phyloP scores from a whole-genome alignment of 30 jellyfish, hydroid and myxozoan genomes.

The Morbakka virulenta region DNA sequence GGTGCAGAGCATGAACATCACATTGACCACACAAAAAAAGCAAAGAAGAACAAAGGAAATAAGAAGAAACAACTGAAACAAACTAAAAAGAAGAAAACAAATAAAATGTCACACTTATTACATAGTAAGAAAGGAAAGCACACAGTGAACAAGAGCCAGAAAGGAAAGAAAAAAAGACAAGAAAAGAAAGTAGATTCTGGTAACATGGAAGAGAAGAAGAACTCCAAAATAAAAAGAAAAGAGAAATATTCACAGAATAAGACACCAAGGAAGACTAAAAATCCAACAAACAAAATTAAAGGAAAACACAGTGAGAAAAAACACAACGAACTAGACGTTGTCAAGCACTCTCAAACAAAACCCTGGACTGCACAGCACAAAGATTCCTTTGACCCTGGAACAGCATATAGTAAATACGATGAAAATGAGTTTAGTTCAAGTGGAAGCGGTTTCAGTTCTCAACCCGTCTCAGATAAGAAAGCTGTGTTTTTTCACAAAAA shows the following conservation, averaged over 20 bases:
- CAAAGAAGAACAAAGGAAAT: neutral
- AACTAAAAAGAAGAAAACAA: too few species aligned
- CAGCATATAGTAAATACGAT: too few species aligned
- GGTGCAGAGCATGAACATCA: neutral
- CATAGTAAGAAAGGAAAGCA: neutral
- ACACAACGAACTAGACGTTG: neutral
- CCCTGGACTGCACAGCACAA: too few species aligned
- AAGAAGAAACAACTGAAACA: conserved; percentile 13
- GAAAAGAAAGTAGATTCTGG: neutral
- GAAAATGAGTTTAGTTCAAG: too few species aligned
- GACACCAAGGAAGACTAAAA: neutral
- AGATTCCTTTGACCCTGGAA: too few species aligned
- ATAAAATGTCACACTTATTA: too few species aligned
- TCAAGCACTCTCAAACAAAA: too few species aligned
- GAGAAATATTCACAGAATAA: conserved; percentile 8
- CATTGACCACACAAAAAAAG: conserved; percentile 12
- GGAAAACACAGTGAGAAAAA: neutral
- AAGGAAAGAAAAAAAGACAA: neutral
- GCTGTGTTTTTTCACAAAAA: too few species aligned
- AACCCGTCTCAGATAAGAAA: too few species aligned
- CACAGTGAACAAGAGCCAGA: neutral
- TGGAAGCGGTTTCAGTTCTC: too few species aligned
- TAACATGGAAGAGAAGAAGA: neutral
- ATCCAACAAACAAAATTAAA: neutral
- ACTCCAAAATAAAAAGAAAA: conserved; percentile 1